Evolutionary conservation across 2,888 invertebrate genomes (phyloP).

Genomic region (Drosophila hawaiiensis): DNA sequence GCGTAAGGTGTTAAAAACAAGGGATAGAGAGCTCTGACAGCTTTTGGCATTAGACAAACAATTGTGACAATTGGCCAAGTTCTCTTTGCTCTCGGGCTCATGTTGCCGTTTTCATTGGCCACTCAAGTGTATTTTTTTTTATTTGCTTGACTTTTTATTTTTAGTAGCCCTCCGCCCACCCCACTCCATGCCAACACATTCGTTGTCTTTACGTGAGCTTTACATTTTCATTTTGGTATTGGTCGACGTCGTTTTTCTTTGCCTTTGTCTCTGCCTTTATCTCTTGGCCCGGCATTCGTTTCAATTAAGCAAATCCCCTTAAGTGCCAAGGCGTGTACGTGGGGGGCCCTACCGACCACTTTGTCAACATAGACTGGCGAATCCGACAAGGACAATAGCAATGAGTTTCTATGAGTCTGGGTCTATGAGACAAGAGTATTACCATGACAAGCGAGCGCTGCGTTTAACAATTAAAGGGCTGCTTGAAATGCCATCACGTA

Average conservation of each 20-base stretch:
- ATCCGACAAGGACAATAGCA: constrained; percentile 41
- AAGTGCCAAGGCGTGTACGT: constrained; percentile 80
- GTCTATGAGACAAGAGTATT: constrained; percentile 2
- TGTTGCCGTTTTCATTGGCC: constrained; percentile 37
- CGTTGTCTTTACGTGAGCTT: constrained; percentile 47
- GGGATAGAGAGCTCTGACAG: constrained; percentile 36
- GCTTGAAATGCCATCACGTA: constrained; percentile 77
- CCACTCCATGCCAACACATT: background rate
- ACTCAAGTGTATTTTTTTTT: constrained; percentile 55
- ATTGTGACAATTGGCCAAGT: constrained; percentile 45
- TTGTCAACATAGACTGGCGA: constrained; percentile 52
- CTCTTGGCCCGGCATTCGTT: constrained; percentile 69
- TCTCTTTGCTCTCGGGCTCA: constrained; percentile 19
- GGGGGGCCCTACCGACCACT: constrained; percentile 40
- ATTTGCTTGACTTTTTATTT: constrained; percentile 57
- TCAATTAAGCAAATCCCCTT: constrained; percentile 83
- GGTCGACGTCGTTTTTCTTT: constrained; percentile 43
- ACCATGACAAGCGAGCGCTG: constrained; percentile 14
- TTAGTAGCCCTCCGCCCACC: background rate
- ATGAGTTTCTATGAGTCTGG: constrained; percentile 17
- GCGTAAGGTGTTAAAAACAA: constrained; percentile 21
- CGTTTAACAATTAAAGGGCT: constrained; percentile 76
- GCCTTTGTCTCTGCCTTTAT: constrained; percentile 33
- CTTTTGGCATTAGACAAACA: constrained; percentile 61
- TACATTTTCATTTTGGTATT: constrained; percentile 56